These are phyloP conservation scores for Tromatobia lineatoria DNA, from an alignment of 2,888 invertebrate genomes.

Conservation along the genomic window DNA sequence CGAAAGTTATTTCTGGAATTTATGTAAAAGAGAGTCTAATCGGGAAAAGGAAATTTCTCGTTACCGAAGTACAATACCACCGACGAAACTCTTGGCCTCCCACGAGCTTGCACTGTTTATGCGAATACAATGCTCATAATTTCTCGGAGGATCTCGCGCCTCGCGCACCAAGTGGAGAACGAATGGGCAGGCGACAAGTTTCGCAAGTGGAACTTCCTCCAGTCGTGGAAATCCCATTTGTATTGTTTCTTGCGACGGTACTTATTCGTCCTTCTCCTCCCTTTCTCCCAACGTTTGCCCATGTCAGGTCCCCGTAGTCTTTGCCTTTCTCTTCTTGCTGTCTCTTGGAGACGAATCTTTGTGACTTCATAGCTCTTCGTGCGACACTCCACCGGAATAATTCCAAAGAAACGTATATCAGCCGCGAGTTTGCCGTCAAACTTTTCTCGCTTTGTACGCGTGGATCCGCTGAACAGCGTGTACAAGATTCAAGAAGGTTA, in stretches of 20 bases:
- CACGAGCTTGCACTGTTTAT: constrained; percentile 27
- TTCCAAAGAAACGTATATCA: constrained; percentile 41
- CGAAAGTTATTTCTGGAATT: neutral
- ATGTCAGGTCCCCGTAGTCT: neutral
- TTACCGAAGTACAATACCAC: constrained; percentile 24
- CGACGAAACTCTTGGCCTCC: constrained; percentile 23
- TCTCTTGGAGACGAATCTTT: constrained; percentile 43
- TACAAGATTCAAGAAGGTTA: constrained; percentile 24
- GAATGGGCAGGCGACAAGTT: constrained; percentile 49
- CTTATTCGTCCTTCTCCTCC: constrained; percentile 43
- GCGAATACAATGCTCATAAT: constrained; percentile 41
- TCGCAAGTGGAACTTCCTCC: constrained; percentile 53
- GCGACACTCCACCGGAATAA: constrained; percentile 38
- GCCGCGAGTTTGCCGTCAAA: constrained; percentile 26
- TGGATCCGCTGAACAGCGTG: neutral
- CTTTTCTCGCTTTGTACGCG: constrained; percentile 30
- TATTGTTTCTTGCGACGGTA: constrained; percentile 61
- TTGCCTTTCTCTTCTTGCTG: constrained; percentile 24
- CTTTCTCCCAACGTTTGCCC: neutral
- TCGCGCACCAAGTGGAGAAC: constrained; percentile 22
- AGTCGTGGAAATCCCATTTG: constrained; percentile 62
- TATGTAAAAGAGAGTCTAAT: constrained; percentile 1
- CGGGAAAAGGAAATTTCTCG: constrained; percentile 12
- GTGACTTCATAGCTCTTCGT: constrained; percentile 19
- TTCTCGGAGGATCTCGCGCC: constrained; percentile 31